Evolutionary conservation across 2,888 invertebrate genomes (phyloP), one percentile per base, ranked within the genome.

Genomic region (Erebia epiphron): DNA sequence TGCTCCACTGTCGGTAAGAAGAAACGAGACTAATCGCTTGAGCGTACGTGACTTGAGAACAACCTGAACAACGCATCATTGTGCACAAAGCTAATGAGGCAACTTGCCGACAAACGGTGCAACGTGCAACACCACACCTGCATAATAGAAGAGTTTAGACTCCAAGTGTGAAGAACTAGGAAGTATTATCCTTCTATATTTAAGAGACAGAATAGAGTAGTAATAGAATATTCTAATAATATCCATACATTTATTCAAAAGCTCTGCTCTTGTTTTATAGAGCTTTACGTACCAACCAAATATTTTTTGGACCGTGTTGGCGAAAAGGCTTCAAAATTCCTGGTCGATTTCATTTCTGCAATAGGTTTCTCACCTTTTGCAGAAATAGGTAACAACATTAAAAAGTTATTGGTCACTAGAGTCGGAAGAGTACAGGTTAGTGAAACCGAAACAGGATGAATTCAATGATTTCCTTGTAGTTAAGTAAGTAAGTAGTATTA

Each of bases 41-140:
- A 67, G 66, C 61, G 66, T 75, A 75, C 75, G 75, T 74, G 75
- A 75, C 74, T 72, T 56, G 72, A 72, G 72, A 74, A 73, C 72
- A 70, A 66, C 61, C 60, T 69, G 72, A 74, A 73, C 72, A 70
- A 66, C 61, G 63, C 70, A 66, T 72, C 84, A 83, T 84, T 87
- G 82, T 85, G 76, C 75, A 75, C 76, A 78, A 78, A 77, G 79
- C 75, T 77, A 77, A 76, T 77, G 78, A 76, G 78, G 69, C 63
- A 75, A 69, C 75, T 73, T 65, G 74, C 76, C 72, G 74, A 75
- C 73, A 69, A 70, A 72, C 65, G 52, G 54, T 65, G 54, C 66
- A 62, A 46, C 62, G 54, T 65, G 49, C 62, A 62, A 46, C 62
- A 52, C 43, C 69, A 54, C 62, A 75, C 73, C 71, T 73, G 69